phyloP scores from a whole-genome alignment of 2,113 vertebrate species.

The Anser brachyrhynchus region DNA sequence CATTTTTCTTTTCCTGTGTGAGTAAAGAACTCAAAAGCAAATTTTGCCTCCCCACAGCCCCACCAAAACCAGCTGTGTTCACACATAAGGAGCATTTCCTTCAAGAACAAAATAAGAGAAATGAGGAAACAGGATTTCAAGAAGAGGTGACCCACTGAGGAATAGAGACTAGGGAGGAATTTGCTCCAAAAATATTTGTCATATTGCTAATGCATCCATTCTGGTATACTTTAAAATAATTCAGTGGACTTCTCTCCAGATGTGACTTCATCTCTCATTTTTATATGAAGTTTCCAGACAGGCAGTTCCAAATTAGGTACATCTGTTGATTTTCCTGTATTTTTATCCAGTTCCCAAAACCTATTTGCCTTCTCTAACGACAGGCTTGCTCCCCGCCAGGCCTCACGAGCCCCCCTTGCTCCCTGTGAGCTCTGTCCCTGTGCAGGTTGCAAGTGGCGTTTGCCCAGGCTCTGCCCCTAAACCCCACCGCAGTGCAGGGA shows the following conservation, averaged over 20 bases:
- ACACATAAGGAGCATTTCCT: neutral
- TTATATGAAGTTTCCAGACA: neutral
- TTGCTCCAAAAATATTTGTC: neutral
- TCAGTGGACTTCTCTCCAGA: neutral
- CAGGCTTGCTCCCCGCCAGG: neutral
- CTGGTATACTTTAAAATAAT: neutral
- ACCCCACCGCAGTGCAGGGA: neutral
- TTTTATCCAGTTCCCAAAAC: neutral
- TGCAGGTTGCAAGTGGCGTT: neutral
- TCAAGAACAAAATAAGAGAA: conserved; percentile 17
- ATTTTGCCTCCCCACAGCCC: neutral
- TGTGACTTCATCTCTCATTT: neutral
- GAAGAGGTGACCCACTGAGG: conserved; percentile 25
- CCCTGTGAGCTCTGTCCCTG: rapidly evolving
- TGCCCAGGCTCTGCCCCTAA: neutral
- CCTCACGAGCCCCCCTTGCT: neutral
- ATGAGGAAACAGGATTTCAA: neutral
- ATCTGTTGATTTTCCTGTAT: neutral
- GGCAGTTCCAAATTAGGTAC: neutral
- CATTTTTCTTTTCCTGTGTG: conserved; percentile 46
- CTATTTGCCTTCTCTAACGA: neutral
- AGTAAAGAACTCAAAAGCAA: conserved; percentile 26
- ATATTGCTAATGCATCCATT: neutral
- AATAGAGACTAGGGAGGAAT: neutral
- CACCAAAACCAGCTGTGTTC: conserved; percentile 39